Conservation (phyloP, 2,113 vertebrate genomes). For the Ceuthmochares aereus region DNA sequence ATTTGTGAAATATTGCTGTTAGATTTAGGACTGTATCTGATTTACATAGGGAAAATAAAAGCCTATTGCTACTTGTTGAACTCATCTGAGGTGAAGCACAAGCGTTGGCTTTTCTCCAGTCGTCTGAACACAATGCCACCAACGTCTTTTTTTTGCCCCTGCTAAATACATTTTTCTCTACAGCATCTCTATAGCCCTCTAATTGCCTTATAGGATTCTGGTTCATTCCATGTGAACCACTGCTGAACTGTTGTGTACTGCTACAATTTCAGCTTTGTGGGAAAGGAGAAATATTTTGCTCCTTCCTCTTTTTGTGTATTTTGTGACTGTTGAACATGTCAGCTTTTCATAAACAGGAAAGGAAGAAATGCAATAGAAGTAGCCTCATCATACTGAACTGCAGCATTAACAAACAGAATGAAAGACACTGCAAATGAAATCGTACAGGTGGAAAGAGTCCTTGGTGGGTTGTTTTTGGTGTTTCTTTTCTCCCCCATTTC, state of each 20-base stretch:
- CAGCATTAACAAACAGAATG: neutral
- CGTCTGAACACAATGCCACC: neutral
- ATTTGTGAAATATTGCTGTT: neutral
- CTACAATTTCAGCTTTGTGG: neutral
- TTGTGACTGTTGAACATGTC: neutral
- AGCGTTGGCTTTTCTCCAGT: neutral
- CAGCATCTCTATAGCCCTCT: neutral
- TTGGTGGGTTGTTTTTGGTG: neutral
- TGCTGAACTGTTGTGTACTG: neutral
- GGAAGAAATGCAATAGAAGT: neutral
- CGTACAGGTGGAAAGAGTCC: neutral
- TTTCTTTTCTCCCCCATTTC: neutral
- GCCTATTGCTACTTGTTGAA: neutral
- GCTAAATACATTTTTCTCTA: neutral
- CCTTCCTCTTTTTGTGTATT: neutral
- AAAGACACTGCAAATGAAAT: neutral
- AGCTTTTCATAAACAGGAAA: neutral
- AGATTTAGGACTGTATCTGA: neutral
- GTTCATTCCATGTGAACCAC: neutral
- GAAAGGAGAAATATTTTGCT: neutral
- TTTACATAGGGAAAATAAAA: neutral
- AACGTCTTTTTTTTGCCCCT: neutral
- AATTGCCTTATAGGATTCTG: neutral
- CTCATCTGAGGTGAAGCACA: neutral
- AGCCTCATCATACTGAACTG: neutral